Conservation (phyloP, 2,888 invertebrate species). For the Helobdella robusta region DNA sequence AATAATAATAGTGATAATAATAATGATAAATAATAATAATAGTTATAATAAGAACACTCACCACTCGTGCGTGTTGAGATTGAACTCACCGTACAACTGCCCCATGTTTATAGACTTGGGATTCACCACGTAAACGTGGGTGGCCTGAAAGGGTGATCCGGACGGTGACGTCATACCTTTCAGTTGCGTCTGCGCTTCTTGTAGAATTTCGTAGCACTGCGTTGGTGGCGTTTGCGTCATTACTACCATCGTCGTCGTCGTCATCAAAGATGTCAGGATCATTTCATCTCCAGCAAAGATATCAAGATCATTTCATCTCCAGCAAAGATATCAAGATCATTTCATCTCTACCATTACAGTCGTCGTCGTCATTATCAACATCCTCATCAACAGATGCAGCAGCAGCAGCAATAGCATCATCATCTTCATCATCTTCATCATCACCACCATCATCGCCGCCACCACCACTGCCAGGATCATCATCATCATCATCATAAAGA, state of each 20-base stretch:
- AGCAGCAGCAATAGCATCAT: too few relatives aligned
- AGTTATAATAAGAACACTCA: slow-evolving; percentile 39
- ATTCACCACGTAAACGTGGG: slow-evolving; percentile 48
- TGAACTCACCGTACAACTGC: slow-evolving; percentile 52
- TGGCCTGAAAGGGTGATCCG: slow-evolving; percentile 60
- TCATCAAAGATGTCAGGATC: too few relatives aligned
- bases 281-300: too few relatives aligned
- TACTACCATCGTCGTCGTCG: too few relatives aligned
- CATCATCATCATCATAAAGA: too few relatives aligned
- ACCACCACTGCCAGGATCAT: too few relatives aligned
- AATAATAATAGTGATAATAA: too few relatives aligned
- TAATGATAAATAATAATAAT: too few relatives aligned
- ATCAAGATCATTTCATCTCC: background rate
- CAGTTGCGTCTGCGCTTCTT: slow-evolving; percentile 60
- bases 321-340: background rate
- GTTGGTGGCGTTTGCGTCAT: too few relatives aligned
- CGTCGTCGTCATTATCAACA: background rate
- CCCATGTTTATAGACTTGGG: slow-evolving; percentile 53
- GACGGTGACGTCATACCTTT: slow-evolving; percentile 61
- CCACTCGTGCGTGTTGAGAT: slow-evolving; percentile 51
- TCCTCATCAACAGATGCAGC: too few relatives aligned
- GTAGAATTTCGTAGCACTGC: slow-evolving; percentile 53
- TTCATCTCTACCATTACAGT: background rate
- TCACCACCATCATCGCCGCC: too few relatives aligned
- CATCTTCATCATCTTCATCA: too few relatives aligned